Evolutionary conservation across 2,113 vertebrate genomes (phyloP).

Genomic region (Nothoprocta perdicaria): DNA sequence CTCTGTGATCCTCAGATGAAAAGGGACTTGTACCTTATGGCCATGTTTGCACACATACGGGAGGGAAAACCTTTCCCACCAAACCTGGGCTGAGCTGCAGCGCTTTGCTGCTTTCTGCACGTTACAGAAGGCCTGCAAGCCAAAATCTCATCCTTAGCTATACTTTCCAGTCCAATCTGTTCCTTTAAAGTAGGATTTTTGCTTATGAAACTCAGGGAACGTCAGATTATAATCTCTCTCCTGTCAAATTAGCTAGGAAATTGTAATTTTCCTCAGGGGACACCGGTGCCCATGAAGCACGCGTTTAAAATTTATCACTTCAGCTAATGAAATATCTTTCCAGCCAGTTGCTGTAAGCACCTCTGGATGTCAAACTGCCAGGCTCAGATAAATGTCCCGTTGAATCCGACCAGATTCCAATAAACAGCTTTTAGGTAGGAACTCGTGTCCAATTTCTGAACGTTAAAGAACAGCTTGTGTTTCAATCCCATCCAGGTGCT

Average conservation of each 20-base stretch:
- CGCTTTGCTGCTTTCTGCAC: neutral
- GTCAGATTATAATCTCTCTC: constrained; percentile 62
- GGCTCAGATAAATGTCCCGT: constrained; percentile 24
- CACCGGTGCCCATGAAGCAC: neutral
- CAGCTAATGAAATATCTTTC: constrained; percentile 41
- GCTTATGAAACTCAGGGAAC: constrained; percentile 15
- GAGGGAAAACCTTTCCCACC: neutral
- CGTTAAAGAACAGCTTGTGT: constrained; percentile 47
- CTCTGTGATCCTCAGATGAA: constrained; percentile 22
- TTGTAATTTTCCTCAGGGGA: neutral
- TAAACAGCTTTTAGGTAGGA: constrained; percentile 60
- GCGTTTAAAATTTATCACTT: constrained; percentile 38
- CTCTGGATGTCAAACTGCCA: constrained; percentile 43
- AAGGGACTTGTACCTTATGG: constrained; percentile 5
- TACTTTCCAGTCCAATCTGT: neutral
- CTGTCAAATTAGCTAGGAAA: constrained; percentile 37
- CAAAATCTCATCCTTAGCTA: neutral
- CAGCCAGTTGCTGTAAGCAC: constrained; percentile 37
- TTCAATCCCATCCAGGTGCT: constrained; percentile 57
- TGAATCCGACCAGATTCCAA: constrained; percentile 39
- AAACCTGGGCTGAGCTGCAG: neutral
- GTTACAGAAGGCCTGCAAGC: neutral
- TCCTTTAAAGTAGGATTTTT: constrained; percentile 30
- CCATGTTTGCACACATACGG: neutral
- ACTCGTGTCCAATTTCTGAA: constrained; percentile 41